Conservation (phyloP, 2,113 vertebrate genomes). For the Raja brachyura region DNA sequence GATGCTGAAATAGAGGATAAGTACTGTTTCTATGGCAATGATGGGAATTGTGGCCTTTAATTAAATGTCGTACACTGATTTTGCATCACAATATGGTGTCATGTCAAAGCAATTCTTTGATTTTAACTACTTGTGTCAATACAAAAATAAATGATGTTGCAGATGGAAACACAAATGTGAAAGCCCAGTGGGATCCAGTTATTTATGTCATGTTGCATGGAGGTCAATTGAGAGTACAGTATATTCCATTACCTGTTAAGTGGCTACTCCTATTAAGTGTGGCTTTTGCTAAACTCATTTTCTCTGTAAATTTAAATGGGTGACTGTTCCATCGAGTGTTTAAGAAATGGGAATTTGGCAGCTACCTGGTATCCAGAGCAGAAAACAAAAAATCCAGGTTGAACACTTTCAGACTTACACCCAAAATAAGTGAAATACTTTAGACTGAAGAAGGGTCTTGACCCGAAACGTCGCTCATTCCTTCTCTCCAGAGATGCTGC, state of each 20-base stretch:
- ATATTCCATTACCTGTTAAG: constrained; percentile 29
- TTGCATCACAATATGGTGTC: constrained; percentile 31
- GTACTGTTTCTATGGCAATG: constrained; percentile 35
- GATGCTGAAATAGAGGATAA: constrained; percentile 30
- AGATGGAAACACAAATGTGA: constrained; percentile 16
- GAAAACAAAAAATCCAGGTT: too few relatives aligned
- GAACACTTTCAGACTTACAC: background rate
- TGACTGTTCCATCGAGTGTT: background rate
- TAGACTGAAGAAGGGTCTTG: too few relatives aligned
- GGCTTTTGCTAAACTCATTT: constrained; percentile 7
- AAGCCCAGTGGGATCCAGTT: constrained; percentile 27
- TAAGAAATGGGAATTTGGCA: background rate
- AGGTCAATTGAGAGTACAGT: constrained; percentile 21
- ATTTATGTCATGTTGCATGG: background rate
- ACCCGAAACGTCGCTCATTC: too few relatives aligned
- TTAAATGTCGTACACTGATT: constrained; percentile 35
- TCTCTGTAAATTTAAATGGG: background rate
- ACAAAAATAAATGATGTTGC: constrained; percentile 31
- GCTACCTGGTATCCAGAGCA: background rate
- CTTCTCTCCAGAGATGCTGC: too few relatives aligned
- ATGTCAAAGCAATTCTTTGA: constrained; percentile 31
- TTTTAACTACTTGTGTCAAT: constrained; percentile 37
- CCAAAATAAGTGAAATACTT: background rate
- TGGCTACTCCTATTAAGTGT: constrained; percentile 35
- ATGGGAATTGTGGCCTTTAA: constrained; percentile 36